Base-by-base conservation (phyloP, 1,140 invertebrate genomes). In the Dermatophagoides farinae region DNA sequence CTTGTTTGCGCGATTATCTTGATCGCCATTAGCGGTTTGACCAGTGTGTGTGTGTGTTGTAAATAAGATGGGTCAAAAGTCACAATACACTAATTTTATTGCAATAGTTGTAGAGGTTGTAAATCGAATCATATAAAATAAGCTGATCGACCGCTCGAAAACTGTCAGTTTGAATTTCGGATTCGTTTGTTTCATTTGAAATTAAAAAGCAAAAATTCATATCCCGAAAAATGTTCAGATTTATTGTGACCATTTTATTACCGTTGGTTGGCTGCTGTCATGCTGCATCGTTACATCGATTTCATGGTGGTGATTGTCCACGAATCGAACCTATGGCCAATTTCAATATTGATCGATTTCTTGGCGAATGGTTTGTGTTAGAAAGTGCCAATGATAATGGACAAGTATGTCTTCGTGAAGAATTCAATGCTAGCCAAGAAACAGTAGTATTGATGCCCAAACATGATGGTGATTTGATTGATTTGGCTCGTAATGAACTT, bases 281-380 rank as follows among this genome's bases (percentile, higher is more conserved):
- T 23, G n/a, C 12, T 40, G 53, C 12, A 52, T 16, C 53, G 6
- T 55, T 55, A 11, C 53, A 55, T 25, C 14, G 25, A 40, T 55
- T 55, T 40, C 25, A 14, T 23, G 39, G 23, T 14, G 60, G 60
- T 18, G 38, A 61, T 14, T 61, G 60, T 55, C 60, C 60, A 31
- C 22, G 12, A 39, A 37, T 61, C 1, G 52, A 60, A 11, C 25
- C 52, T 37, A 53, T 61, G 60, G n/a, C 49, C 23, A 54, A 39
- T 37, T 61, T 61, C 31, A 40, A 57, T 10, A 60, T 63, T 10
- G 23, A 52, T 38, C 70, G 86, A 83, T 78, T 86, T 70, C 70
- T 86, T 44, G 85, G 84, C 0, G 67, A 82, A 18, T 87, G 85
- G 85, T 84, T 83, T 69, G 85, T 84, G 0, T 80, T 87, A 18